Evolutionary conservation across 2,113 vertebrate species (phyloP).

Genomic region (Prunella himalayana): DNA sequence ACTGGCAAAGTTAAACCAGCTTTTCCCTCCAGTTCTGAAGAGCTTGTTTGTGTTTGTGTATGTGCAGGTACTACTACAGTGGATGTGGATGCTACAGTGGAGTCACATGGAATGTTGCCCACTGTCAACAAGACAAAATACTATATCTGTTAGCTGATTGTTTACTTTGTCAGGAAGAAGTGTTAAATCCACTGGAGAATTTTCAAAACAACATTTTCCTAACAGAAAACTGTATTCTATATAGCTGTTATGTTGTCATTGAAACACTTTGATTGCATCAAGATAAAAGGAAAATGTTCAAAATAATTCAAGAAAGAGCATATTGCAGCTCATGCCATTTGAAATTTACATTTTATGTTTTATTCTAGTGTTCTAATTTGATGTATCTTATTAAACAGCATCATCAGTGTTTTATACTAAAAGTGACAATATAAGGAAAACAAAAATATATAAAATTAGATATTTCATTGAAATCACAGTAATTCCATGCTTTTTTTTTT

Average conservation of each 20-base stretch:
- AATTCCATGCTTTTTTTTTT: neutral
- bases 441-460: neutral
- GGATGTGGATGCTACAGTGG: no score
- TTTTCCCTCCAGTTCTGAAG: neutral
- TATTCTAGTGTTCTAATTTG: neutral
- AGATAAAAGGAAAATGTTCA: neutral
- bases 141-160: neutral
- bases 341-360: neutral
- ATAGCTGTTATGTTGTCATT: neutral
- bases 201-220: neutral
- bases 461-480: neutral
- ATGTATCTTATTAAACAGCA: neutral
- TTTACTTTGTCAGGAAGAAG: neutral
- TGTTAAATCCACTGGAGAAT: neutral
- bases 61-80: neutral
- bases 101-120: fast-evolving
- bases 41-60: neutral
- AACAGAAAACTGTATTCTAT: neutral
- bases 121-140: neutral
- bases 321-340: neutral
- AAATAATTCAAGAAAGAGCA: neutral
- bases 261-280: neutral
- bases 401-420: neutral
- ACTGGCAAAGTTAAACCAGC: neutral
- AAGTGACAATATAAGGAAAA: neutral